Percentiles rank a stretch among this genome's conserved stretches.
phyloP scores from a whole-genome alignment of 2,113 vertebrate species.

The Tricholaema leucomelas region DNA sequence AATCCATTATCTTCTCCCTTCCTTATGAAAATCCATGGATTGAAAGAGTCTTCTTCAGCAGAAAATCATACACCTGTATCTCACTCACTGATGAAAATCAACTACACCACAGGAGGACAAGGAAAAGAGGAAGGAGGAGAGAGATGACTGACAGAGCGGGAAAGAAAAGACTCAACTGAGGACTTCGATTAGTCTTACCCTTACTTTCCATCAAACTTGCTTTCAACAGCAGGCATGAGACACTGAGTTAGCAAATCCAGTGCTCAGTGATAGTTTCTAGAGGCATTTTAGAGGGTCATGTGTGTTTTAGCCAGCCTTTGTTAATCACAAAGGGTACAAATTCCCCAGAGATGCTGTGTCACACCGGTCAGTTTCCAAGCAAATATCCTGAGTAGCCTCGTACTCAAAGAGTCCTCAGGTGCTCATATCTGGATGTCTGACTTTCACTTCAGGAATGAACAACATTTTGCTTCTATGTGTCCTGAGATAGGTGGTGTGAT shows the following conservation, averaged over 20 bases:
- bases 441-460: not conserved
- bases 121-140: not conserved
- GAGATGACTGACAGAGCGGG: not conserved
- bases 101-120: not conserved
- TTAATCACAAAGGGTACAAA: not conserved
- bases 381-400: not conserved
- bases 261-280: not conserved
- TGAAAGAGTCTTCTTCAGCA: not conserved
- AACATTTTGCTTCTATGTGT: rapidly evolving
- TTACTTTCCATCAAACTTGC: not conserved
- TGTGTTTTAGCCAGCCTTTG: not conserved
- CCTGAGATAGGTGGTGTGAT: not conserved
- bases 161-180: not conserved
- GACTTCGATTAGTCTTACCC: not conserved
- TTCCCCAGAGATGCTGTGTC: not conserved
- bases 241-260: not conserved
- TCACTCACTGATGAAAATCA: not conserved
- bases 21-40: not conserved
- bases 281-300: not conserved
- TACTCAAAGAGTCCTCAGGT: not conserved
- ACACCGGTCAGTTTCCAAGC: not conserved
- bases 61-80: not conserved
- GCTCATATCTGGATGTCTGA: not conserved
- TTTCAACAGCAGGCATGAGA: not conserved
- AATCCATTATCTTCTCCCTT: not conserved